Base-by-base conservation (phyloP, 2,888 invertebrate genomes). In the Lucinisca nassula region DNA sequence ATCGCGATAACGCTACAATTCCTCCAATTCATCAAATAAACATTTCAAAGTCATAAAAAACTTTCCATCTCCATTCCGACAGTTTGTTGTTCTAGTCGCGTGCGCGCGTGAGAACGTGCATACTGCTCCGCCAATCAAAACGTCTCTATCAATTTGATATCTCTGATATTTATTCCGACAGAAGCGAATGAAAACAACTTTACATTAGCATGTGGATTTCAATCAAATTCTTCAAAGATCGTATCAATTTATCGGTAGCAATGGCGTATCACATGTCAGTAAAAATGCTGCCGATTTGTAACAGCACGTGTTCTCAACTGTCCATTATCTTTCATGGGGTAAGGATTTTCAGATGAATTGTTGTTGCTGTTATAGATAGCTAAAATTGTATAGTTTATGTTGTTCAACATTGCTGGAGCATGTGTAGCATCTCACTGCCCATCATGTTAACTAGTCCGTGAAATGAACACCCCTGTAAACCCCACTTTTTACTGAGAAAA, bases 51-150 rank as follows among this genome's bases (percentile, higher is more conserved):
- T 6, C 67, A 35, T 67, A 67, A 61, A 45, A 55, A 32, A 67
- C 67, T 67, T 67, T 35, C 35, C 55, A 75, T 77, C 74, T 75
- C 51, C 55, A 82, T 72, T 77, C 79, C 80, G 80, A 79, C 83
- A 78, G 37, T 51, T 75, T 79, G 84, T 82, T 81, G 88, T 82
- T 79, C 79, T 79, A 84, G 73, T 61, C 88, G 81, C 84, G 88
- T 77, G 88, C 88, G 82, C 88, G 72, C 88, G 88, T 82, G 88
- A 85, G 72, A 82, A 74, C 77, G 82, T 79, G 85, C 82, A 82
- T 84, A 88, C 61, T 82, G 88, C 82, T 72, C 79, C 88, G 88
- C 88, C 88, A 88, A 88, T 88, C 88, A 88, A 88, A 51, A 76
- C 79, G 79, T 85, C 84, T 76, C 77, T 75, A 88, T 76, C 82